Percentiles rank a stretch among this genome's conserved stretches.
These are phyloP conservation scores for Epiblema foenella DNA, from an alignment of 2,888 invertebrate species.

Conservation along the genomic window DNA sequence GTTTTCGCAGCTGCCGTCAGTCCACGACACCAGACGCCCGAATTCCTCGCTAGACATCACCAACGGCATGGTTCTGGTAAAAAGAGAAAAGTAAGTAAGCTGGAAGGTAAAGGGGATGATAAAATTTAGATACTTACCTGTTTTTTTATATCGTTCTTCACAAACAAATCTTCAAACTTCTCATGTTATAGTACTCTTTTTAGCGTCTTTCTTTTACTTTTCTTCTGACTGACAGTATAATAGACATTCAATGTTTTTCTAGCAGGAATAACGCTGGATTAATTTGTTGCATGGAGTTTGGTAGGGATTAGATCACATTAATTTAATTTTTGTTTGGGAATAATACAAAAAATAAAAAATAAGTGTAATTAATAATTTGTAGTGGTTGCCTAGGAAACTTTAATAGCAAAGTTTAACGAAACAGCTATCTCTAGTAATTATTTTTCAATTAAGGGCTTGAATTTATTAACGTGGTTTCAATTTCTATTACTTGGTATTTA, in stretches of 20 bases:
- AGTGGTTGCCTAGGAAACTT: slow-evolving; percentile 34
- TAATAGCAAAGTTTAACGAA: slow-evolving; percentile 22
- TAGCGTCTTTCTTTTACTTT: slow-evolving; percentile 1
- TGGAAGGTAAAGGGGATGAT: neutral
- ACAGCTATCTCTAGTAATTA: neutral
- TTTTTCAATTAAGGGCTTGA: neutral
- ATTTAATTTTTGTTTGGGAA: neutral
- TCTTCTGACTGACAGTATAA: slow-evolving; percentile 6
- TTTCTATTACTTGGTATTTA: too few species aligned
- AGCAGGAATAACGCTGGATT: neutral
- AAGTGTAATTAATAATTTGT: neutral
- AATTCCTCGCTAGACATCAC: slow-evolving; percentile 66
- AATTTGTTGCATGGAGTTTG: neutral
- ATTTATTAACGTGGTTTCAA: neutral
- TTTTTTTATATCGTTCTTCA: neutral
- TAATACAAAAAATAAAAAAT: neutral
- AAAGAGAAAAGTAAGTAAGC: neutral
- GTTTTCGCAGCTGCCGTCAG: slow-evolving; percentile 60
- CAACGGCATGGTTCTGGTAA: slow-evolving; percentile 63
- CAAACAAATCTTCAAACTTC: neutral
- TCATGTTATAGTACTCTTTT: neutral
- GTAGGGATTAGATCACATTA: neutral
- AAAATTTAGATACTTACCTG: neutral
- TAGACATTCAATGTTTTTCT: slow-evolving; percentile 6
- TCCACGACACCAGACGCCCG: slow-evolving; percentile 67